A percentile compares a stretch with the other conserved stretches of the same genome.
phyloP scores from a whole-genome alignment of 2,888 invertebrate genomes.

The Choristoneura rosaceana region DNA sequence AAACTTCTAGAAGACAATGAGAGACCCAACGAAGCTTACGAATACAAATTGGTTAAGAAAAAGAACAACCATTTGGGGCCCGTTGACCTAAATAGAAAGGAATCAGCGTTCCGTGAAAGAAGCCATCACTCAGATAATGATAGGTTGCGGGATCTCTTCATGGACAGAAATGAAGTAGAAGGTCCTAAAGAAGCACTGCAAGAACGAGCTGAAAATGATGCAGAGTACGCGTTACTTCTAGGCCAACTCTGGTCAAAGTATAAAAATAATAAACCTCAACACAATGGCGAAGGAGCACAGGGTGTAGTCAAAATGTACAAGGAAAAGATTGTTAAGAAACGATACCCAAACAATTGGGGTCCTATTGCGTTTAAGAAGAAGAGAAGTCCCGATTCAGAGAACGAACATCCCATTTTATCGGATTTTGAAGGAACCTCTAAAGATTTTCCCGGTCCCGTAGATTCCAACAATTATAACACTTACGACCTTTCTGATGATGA shows the following conservation, averaged over 20 bases:
- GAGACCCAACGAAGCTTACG: conserved; percentile 81
- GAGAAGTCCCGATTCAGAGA: conserved; percentile 72
- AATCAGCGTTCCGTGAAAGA: conserved; percentile 79
- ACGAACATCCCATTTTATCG: conserved; percentile 53
- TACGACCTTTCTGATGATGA: conserved; percentile 73
- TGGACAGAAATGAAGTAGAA: conserved; percentile 67
- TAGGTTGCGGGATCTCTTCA: conserved; percentile 72
- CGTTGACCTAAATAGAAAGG: conserved; percentile 57
- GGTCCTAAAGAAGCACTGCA: conserved; percentile 61
- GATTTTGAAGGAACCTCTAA: conserved; percentile 67
- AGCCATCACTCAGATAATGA: conserved; percentile 75
- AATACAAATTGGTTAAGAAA: conserved; percentile 84
- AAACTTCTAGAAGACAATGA: conserved; percentile 74
- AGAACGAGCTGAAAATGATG: conserved; percentile 73
- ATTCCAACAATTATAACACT: conserved; percentile 64
- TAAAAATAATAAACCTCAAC: conserved; percentile 74
- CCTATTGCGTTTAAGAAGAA: conserved; percentile 82
- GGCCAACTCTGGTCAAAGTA: conserved; percentile 86
- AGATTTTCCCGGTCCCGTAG: conserved; percentile 54
- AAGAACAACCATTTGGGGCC: conserved; percentile 65
- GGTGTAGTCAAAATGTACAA: conserved; percentile 79
- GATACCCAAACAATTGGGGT: conserved; percentile 79
- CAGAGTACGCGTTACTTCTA: conserved; percentile 83
- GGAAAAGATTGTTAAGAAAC: conserved; percentile 78
- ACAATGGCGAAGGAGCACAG: conserved; percentile 67